Conservation (phyloP, 2,113 vertebrate genomes). For the Potamarius usumacintae region DNA sequence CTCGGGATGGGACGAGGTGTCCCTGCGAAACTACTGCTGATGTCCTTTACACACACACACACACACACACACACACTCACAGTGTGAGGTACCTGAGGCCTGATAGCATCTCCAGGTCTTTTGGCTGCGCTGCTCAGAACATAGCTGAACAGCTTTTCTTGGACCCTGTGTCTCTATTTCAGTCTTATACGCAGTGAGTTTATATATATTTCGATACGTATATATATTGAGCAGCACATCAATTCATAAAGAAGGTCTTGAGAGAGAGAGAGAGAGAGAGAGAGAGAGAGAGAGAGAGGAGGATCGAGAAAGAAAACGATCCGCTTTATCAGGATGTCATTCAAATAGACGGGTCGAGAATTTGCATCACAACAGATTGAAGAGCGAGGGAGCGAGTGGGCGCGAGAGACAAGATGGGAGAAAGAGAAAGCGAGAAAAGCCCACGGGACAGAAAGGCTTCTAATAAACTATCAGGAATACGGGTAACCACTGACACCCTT, state of each 20-base stretch:
- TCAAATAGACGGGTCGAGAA: conserved; percentile 93
- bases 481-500: conserved; percentile 68
- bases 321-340: conserved; percentile 97
- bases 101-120: conserved; percentile 49
- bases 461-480: conserved; percentile 66
- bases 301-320: conserved; percentile 66
- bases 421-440: conserved; percentile 46
- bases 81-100: conserved; percentile 34
- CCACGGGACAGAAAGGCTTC: conserved; percentile 49
- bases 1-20: conserved; percentile 8
- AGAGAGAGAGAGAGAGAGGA: conserved; percentile 40
- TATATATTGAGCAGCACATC: conserved; percentile 73
- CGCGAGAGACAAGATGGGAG: conserved; percentile 67
- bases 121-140: conserved; percentile 48
- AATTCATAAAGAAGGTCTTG: conserved; percentile 78
- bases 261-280: conserved; percentile 23
- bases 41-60: conserved; percentile 3
- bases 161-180: neutral
- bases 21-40: conserved; percentile 3
- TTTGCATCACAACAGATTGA: conserved; percentile 95
- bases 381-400: conserved; percentile 71
- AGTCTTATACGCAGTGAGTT: conserved; percentile 38
- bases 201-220: conserved; percentile 53
- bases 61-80: neutral
- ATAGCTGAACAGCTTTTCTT: conserved; percentile 68